A percentile compares a stretch with the other conserved stretches of the same genome.
phyloP scores from a whole-genome alignment of 2,797 vertebrate genomes.

The Sebastes cheni region DNA sequence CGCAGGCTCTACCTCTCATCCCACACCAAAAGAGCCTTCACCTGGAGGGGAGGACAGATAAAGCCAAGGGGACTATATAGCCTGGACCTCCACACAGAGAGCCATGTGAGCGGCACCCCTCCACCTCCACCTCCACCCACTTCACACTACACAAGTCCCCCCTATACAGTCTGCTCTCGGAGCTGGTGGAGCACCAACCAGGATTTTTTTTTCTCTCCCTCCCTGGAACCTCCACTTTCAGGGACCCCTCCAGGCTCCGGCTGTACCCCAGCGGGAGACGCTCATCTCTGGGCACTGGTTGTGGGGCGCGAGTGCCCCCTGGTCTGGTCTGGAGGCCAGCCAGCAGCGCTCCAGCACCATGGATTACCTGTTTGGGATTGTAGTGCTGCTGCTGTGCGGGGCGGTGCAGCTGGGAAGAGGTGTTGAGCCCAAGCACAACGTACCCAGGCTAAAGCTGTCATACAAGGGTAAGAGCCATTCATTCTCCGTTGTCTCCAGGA shows the following conservation, averaged over 20 bases:
- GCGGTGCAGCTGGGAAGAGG: constrained; percentile 83
- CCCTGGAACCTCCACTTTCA: constrained; percentile 56
- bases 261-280: constrained; percentile 56
- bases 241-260: constrained; percentile 54
- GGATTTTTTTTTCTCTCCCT: constrained; percentile 25
- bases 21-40: constrained; percentile 45
- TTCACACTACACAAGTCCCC: constrained; percentile 71
- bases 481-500: constrained; percentile 53
- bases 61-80: constrained; percentile 63
- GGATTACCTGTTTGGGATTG: constrained; percentile 92
- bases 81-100: constrained; percentile 78
- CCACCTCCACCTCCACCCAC: constrained; percentile 53
- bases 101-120: constrained; percentile 82
- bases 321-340: constrained; percentile 80
- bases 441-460: constrained; percentile 94
- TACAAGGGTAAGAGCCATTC: constrained; percentile 91
- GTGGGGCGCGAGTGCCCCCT: constrained; percentile 74
- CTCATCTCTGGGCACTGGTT: constrained; percentile 70
- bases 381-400: constrained; percentile 91
- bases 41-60: constrained; percentile 58
- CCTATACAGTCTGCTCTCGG: constrained; percentile 30
- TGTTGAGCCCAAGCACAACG: constrained; percentile 89
- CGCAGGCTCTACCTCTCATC: constrained; percentile 26
- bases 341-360: constrained; percentile 87
- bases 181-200: constrained; percentile 39